Evolutionary conservation across 2,113 vertebrate species (phyloP), one percentile per base, ranked within the genome.

Genomic region (Neogobius melanostomus): DNA sequence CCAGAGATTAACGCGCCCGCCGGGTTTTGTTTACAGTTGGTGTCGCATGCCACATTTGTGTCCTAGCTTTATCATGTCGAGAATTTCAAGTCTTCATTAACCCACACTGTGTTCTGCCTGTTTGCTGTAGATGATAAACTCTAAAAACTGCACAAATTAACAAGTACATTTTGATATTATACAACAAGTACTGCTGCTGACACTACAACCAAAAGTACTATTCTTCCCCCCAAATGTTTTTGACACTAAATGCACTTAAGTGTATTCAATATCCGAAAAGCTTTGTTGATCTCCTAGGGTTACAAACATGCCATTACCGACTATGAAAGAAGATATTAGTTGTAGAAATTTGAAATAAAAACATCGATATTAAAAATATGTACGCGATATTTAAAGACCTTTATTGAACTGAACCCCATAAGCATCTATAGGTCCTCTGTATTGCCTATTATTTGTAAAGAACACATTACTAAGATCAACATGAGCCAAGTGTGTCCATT

Each of bases 21-120:
- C 68, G 62, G 59, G 73, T 80, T 85, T 69, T 80, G 83, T 69
- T 69, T 52, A 64, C 81, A 87, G 81, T 69, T 83, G 80, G 82
- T 50, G 57, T 74, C 69, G 84, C 78, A 72, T 74, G 85, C 72
- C 68, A 71, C 69, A 79, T 85, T 85, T 82, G 61, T 61, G 64
- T 75, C 82, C 36, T 50, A 68, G 67, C 14, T 0, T 17, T 60
- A 21, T 43, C 17, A 14, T 9, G 1, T 17, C 28, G 10, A 47
- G 44, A 61, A 28, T 16, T 17, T 45, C 54, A 6, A n/a, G n/a
- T 75, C 59, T 49, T 66, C 11, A 49, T 42, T 43, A 47, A 5
- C 21, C 14, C 21, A 46, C 53, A 61, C 53, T 74, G 53, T 57
- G 10, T 9, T 12, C 66, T 16, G 51, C 42, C 7, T 45, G 17